Base-by-base conservation (phyloP, 64 coral and sea anemone species). In the Stichodactyla helianthus region DNA sequence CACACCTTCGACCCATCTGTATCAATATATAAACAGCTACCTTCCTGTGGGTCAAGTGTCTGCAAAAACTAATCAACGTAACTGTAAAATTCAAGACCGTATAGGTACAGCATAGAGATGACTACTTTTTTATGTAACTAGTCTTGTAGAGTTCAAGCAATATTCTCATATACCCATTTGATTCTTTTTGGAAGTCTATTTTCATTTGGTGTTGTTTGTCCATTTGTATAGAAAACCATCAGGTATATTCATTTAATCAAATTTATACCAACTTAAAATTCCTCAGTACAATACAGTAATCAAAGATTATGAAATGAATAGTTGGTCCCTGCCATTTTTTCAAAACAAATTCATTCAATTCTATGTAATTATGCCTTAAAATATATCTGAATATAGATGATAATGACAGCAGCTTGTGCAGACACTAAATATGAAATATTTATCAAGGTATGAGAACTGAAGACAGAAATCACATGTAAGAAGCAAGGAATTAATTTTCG, bases 101-200 rank as follows among this genome's bases (percentile, higher is more conserved):
- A 74, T 74, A 74, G 26, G 27, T 31, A 74, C 26, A 11, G 23
- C 22, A 44, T 74, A 74, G 22, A 74, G 68, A 11, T 27, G 68
- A 27, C 25, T 81, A 81, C 50, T 81, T 81, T 81, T 81, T 81
- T 81, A 81, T 54, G 78, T 71, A 71, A 71, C 19, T 22, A 22
- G 67, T 81, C 78, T 81, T 81, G 78, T 81, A 81, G 78, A 81
- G 20, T 20, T 44, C 13, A 22, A 81, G 19, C 78, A 50, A 68
- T 68, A 74, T 74, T 74, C 68, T 74, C 68, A 26, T 23, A 6
- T 31, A 74, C 68, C n/a, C 26, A 53, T 19, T 10, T 81, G 51
- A 50, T 81, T 81, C 15, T 52, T 81, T 81, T 81, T 44, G 35
- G 78, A 81, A 54, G 78, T 81, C 78, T 81, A 52, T 28, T 81